A percentile compares a stretch with the other conserved stretches of the same genome.
Conservation (phyloP, 2,797 vertebrate genomes). For the Rhynchonycteris naso region DNA sequence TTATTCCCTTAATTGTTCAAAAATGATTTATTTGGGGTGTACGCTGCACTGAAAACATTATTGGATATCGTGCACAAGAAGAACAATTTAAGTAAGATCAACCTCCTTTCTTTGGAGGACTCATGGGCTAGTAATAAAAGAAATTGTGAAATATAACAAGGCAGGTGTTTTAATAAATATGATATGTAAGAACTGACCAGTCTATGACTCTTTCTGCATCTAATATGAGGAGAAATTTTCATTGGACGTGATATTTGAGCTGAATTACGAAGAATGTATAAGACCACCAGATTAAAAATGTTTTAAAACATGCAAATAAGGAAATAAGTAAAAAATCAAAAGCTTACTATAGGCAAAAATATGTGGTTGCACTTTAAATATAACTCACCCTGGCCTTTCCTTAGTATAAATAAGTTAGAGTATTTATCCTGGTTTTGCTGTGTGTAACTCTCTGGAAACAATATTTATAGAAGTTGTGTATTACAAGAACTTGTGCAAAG, state of each 20-base stretch:
- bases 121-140: background rate
- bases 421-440: background rate
- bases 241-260: background rate
- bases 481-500: background rate
- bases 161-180: background rate
- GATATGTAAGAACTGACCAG: background rate
- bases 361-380: background rate
- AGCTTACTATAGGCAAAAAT: background rate
- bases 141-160: background rate
- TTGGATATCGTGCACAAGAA: rapidly evolving
- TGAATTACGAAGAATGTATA: background rate
- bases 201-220: background rate
- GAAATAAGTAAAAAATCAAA: background rate
- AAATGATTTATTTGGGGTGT: background rate
- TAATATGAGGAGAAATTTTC: background rate
- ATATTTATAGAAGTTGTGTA: background rate
- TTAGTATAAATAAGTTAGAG: background rate
- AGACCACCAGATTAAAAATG: background rate
- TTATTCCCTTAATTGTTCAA: background rate
- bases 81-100: background rate
- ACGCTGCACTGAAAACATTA: background rate
- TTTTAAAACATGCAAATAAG: background rate
- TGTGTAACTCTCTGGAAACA: background rate
- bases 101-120: background rate
- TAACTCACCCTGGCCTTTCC: background rate